Conservation (phyloP, 37 sponge, comb jelly and placozoan genomes). For the Beroe ovata region DNA sequence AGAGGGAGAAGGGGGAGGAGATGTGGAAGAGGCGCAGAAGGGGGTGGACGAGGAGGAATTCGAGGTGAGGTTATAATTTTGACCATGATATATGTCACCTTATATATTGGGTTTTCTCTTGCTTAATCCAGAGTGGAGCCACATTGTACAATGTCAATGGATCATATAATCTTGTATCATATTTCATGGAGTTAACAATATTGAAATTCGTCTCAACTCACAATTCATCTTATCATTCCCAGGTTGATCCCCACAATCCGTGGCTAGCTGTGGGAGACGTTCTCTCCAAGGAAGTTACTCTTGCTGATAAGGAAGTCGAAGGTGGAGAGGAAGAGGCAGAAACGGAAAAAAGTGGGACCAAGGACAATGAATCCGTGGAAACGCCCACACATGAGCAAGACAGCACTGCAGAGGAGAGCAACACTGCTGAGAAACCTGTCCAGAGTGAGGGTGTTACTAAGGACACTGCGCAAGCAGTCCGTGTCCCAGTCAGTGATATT, state of each 20-base stretch:
- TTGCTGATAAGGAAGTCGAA: not conserved
- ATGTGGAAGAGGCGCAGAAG: not conserved
- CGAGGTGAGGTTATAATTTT: not conserved
- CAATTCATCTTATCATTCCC: no score
- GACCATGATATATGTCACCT: not conserved
- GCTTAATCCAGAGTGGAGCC: no score
- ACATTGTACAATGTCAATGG: no score
- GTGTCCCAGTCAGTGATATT: not conserved
- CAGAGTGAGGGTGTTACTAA: not conserved
- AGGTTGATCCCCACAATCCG: constrained; percentile 10
- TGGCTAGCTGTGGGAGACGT: constrained; percentile 15
- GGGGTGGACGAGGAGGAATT: constrained; percentile 18
- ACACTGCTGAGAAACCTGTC: not conserved
- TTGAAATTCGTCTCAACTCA: no score
- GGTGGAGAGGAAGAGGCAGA: not conserved
- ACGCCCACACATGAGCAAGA: no score
- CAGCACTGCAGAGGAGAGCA: not conserved
- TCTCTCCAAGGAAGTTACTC: not conserved
- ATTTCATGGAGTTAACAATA: no score
- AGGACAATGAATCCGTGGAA: no score
- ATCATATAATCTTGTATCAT: no score
- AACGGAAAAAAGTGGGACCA: not conserved
- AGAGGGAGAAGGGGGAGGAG: not conserved
- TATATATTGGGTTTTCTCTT: not conserved
- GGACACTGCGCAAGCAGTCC: constrained; percentile 30